phyloP scores from a whole-genome alignment of 2,113 vertebrate genomes.

The Chaetodon auriga region DNA sequence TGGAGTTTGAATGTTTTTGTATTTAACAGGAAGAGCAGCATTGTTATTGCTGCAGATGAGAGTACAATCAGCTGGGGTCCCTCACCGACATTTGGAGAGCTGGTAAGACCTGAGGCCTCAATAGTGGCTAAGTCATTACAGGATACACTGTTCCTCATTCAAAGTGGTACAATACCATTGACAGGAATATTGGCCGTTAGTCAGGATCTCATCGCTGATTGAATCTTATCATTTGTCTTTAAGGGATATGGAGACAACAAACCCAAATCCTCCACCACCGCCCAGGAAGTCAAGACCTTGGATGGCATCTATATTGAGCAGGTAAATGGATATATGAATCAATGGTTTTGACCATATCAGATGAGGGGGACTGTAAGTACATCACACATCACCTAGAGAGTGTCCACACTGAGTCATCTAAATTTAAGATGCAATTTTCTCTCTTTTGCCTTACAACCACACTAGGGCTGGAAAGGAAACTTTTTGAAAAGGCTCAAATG shows the following conservation, averaged over 20 bases:
- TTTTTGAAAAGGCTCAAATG: too few relatives aligned
- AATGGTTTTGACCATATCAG: not conserved
- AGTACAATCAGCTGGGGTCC: constrained; percentile 98
- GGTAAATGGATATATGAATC: constrained; percentile 74
- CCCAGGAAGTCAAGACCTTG: constrained; percentile 95
- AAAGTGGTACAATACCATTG: not conserved
- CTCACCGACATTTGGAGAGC: constrained; percentile 93
- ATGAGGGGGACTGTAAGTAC: not conserved
- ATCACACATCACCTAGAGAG: not conserved
- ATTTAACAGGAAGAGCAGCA: constrained; percentile 92
- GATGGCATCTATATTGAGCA: constrained; percentile 94
- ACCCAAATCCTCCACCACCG: constrained; percentile 94
- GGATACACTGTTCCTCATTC: not conserved
- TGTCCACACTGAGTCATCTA: not conserved
- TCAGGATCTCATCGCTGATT: not conserved
- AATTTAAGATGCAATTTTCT: not conserved
- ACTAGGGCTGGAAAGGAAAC: not conserved
- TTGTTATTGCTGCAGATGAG: constrained; percentile 94
- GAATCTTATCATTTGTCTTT: not conserved
- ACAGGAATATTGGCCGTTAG: not conserved
- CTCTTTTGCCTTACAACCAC: not conserved
- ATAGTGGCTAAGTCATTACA: not conserved
- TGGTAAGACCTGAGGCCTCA: constrained; percentile 84
- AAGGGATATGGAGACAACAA: constrained; percentile 98
- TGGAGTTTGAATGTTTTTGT: not conserved